Evolutionary conservation across 2,113 vertebrate species (phyloP).

Genomic region (Elaphurus davidianus): DNA sequence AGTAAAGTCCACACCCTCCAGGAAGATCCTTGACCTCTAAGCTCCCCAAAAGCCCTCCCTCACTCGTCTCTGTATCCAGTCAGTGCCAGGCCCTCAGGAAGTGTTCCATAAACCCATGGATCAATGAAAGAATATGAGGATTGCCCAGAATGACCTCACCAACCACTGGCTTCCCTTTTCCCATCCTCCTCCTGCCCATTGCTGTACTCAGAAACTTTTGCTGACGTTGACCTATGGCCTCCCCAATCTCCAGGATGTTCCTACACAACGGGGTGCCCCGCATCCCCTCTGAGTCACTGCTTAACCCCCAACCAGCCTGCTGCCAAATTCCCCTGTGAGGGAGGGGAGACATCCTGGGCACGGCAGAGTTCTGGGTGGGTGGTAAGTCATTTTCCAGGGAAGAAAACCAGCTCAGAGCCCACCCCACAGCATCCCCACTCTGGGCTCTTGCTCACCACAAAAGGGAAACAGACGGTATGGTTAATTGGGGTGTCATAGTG

Average conservation of each 20-base stretch:
- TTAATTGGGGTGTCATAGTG: constrained; percentile 17
- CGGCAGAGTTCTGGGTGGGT: not conserved
- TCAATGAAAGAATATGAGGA: not conserved
- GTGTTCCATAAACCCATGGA: not conserved
- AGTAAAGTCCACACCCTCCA: not conserved
- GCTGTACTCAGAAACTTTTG: not conserved
- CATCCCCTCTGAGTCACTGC: constrained; percentile 44
- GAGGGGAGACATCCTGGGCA: not conserved
- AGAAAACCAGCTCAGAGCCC: not conserved
- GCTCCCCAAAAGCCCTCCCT: not conserved
- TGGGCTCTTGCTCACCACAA: not conserved
- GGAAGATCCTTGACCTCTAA: not conserved
- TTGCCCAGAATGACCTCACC: constrained; percentile 34
- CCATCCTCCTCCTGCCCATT: constrained; percentile 1
- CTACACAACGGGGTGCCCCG: not conserved
- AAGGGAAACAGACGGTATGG: constrained; percentile 58
- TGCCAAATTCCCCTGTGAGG: not conserved
- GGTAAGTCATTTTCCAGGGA: not conserved
- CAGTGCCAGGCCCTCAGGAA: not conserved
- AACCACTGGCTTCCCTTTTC: not conserved
- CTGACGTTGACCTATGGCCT: not conserved
- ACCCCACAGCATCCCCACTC: not conserved
- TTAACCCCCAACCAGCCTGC: not conserved
- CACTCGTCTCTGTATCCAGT: not conserved
- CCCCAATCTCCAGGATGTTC: constrained; percentile 58